A percentile compares a stretch with the other conserved stretches of the same genome.
phyloP scores from a whole-genome alignment of 2,888 invertebrate genomes.

The Cordylochernes scorpioides region DNA sequence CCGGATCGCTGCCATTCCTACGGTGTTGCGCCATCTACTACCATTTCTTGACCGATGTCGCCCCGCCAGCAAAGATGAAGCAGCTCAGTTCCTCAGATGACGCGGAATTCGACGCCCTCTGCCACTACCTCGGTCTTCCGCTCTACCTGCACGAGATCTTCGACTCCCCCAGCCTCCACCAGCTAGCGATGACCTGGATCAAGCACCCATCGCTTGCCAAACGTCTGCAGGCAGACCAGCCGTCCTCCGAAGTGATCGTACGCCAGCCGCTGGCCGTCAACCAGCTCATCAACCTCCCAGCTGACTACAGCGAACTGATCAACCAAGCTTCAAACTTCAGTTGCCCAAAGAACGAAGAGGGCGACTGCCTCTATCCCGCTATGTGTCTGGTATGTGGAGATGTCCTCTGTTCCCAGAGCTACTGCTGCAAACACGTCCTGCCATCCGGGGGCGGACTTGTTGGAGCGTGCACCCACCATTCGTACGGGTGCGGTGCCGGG shows the following conservation, averaged over 20 bases:
- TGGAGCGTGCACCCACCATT: conserved; percentile 88
- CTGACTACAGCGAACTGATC: conserved; percentile 85
- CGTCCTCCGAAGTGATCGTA: conserved; percentile 3
- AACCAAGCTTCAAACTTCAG: conserved; percentile 75
- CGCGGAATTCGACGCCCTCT: conserved; percentile 49
- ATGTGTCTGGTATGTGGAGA: conserved; percentile 88
- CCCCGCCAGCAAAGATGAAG: conserved; percentile 40
- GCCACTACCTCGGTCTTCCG: conserved; percentile 55
- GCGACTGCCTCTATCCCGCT: conserved; percentile 74
- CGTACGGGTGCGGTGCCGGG: conserved; percentile 64
- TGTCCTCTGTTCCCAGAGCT: conserved; percentile 73
- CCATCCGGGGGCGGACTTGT: conserved; percentile 34
- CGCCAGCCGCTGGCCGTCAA: conserved; percentile 10
- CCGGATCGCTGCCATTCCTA: conserved; percentile 38
- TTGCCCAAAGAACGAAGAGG: conserved; percentile 58
- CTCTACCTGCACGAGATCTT: conserved; percentile 33
- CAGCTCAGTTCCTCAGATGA: conserved; percentile 15
- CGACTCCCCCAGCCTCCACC: conserved; percentile 25
- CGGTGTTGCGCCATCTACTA: conserved; percentile 69
- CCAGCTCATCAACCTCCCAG: conserved; percentile 43
- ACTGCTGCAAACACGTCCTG: conserved; percentile 74
- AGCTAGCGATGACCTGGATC: no score
- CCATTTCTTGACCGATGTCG: conserved; percentile 65
- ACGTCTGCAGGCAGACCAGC: no score
- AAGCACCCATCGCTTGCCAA: no score